These are phyloP conservation scores for Crenichthys baileyi DNA, from an alignment of 2,797 vertebrate species.

Conservation along the genomic window DNA sequence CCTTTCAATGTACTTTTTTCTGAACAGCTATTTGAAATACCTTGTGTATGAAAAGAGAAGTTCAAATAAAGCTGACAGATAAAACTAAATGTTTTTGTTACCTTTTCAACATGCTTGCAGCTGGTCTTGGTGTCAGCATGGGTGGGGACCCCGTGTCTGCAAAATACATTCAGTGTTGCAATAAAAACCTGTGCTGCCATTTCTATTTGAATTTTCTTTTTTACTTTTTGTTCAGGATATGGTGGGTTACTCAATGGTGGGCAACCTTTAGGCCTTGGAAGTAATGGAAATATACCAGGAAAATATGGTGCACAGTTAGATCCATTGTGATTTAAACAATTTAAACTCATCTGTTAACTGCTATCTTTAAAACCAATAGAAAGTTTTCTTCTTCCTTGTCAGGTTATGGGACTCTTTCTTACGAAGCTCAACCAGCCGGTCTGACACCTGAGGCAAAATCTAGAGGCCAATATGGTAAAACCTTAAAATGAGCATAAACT, in stretches of 20 bases:
- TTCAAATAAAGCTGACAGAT: neutral
- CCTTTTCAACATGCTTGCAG: conserved; percentile 22
- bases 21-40: neutral
- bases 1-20: neutral
- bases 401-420: conserved; percentile 71
- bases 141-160: conserved; percentile 31
- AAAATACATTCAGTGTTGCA: conserved; percentile 44
- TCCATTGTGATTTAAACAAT: neutral
- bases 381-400: conserved; percentile 1
- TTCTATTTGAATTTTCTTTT: neutral
- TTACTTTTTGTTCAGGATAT: conserved; percentile 50
- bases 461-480: conserved; percentile 56
- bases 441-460: conserved; percentile 49
- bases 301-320: conserved; percentile 57
- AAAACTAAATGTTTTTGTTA: neutral
- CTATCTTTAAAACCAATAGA: too few species aligned
- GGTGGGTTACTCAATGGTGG: conserved; percentile 44
- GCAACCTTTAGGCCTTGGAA: conserved; percentile 50
- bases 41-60: neutral
- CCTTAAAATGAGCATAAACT: neutral
- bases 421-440: conserved; percentile 60
- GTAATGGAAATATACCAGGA: conserved; percentile 51
- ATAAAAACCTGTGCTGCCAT: neutral
- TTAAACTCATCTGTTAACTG: neutral
- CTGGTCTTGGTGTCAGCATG: conserved; percentile 23